Conservation (phyloP, 2,113 vertebrate species). For the Azemiops feae region DNA sequence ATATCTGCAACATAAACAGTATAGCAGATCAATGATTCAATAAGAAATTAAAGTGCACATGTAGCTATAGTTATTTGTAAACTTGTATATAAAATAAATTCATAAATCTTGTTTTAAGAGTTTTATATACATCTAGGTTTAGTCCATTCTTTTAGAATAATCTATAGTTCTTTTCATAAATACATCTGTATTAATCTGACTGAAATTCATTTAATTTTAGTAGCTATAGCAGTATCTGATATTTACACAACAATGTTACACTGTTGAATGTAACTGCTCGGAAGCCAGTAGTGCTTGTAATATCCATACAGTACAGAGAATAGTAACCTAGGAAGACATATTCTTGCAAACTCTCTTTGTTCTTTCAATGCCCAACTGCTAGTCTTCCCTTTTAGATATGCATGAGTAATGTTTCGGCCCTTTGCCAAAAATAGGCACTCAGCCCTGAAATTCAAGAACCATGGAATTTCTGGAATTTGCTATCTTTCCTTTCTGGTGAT, state of each 20-base stretch:
- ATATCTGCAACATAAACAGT: constrained; percentile 35
- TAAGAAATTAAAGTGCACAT: constrained; percentile 32
- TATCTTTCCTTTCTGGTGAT: constrained; percentile 46
- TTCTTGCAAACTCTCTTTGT: constrained; percentile 21
- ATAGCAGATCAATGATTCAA: constrained; percentile 30
- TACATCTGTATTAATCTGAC: neutral
- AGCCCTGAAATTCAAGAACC: constrained; percentile 50
- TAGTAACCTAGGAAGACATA: neutral
- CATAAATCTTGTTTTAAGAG: neutral
- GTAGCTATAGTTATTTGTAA: constrained; percentile 3
- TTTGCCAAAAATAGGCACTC: constrained; percentile 53
- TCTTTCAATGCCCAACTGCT: neutral
- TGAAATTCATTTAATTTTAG: neutral
- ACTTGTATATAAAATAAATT: neutral
- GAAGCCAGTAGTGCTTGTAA: neutral
- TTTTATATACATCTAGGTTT: neutral
- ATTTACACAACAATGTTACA: neutral
- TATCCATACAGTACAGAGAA: neutral
- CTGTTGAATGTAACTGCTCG: neutral
- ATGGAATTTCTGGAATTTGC: constrained; percentile 56
- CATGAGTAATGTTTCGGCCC: constrained; percentile 41
- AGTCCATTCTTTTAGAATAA: neutral
- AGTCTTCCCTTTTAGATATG: neutral
- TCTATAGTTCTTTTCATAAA: neutral
- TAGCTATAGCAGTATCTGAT: neutral